Evolutionary conservation across 2,888 invertebrate genomes (phyloP), one percentile per base, ranked within the genome.

Genomic region (Eristalis intricaria): DNA sequence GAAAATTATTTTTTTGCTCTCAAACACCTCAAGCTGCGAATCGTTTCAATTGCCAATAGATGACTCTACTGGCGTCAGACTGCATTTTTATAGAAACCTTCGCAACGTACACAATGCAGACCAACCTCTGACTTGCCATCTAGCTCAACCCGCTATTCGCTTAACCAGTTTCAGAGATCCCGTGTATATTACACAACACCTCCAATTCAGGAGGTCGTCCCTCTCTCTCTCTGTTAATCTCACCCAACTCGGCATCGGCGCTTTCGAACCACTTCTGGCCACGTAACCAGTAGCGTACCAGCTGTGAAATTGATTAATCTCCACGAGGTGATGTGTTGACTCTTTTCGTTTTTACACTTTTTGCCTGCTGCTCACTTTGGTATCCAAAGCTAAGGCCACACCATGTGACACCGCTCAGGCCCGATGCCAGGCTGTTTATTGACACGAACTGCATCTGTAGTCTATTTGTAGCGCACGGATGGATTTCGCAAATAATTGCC

Each of bases 401-500:
- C n/a, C 50, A 7, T 43, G n/a, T 50, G 50, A 50, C 50, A 50
- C 50, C 50, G n/a, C 50, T n/a, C 50, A 50, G 19, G 19, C 50
- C 38, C 43, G 26, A 32, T 63, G 65, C 23, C 15, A 7, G 35
- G 74, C 23, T 63, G 56, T 86, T 81, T 86, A 70, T 74, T 75
- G 58, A 73, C 63, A 74, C 77, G 61, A 75, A 78, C 58, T 68
- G 69, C 50, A 71, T 76, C 76, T 87, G 71, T 68, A 76, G 68
- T 83, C 68, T 19, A 64, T 79, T 83, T 83, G 66, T 38, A 83
- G 40, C 58, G 32, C 76, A 82, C 70, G 76, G 64, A 79, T 80
- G 75, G 74, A 82, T 78, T 70, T 76, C 58, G 83, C 79, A 73
- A 83, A 87, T 87, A 87, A 83, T 83, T 87, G 87, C 83, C 87